Base-by-base conservation (phyloP, 2,113 vertebrate species). In the Micronycteris hirsuta region DNA sequence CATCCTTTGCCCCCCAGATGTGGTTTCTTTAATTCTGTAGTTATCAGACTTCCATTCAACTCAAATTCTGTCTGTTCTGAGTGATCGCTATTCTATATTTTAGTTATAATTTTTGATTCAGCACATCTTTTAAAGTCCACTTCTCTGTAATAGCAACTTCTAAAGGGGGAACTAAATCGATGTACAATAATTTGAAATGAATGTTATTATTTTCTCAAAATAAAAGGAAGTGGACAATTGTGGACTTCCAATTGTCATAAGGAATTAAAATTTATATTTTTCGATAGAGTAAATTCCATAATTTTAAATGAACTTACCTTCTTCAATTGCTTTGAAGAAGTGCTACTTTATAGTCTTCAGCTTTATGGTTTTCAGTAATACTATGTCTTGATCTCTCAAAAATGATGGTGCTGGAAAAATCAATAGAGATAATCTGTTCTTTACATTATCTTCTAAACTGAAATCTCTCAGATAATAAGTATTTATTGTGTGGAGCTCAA, bases 401-500 rank as follows among this genome's bases (percentile, higher is more conserved):
- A 93, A 78, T 71, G 28, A 71, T 83, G 38, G 89, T 38, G 12
- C n/a, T 77, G 36, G 17, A 24, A 52, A n/a, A 89, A 96, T 90
- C 95, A 78, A 67, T 86, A 92, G 17, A 90, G 78, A 93, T 83
- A 71, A 96, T 71, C 58, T 90, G 11, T 31, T 41, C 41, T 89
- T 43, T 86, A 65, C 4, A 8, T 14, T 71, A 49, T 68, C 68
- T 87, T 93, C 47, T 58, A 77, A 93, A 77, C 67, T 82, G 31
- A 71, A 92, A 76, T 96, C n/a, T 78, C 76, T 78, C 68, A 87
- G 28, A 82, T 83, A 83, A 22, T 73, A 82, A 67, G 38, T 58
- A 84, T 80, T 61, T 85, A 68, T 31, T 67, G 26, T 38, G 38
- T 73, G 43, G 19, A n/a, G 73, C 41, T 87, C 45, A 91, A 52